Conservation (phyloP, 2,888 invertebrate genomes). For the Himalopsyche tibetana region DNA sequence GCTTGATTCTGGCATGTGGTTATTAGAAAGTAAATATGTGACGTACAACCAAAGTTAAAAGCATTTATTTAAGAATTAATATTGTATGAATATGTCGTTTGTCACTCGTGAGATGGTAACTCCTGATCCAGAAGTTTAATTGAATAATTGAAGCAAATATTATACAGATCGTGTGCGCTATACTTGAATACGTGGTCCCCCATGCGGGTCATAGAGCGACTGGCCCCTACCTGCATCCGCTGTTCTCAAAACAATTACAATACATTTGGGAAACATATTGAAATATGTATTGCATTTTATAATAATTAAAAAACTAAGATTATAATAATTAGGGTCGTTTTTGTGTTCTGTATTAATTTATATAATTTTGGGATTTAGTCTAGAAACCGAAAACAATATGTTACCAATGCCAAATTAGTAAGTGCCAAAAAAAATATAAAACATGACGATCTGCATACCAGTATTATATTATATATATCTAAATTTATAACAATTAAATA, state of each 20-base stretch:
- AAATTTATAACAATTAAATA: too few relatives aligned
- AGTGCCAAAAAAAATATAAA: too few relatives aligned
- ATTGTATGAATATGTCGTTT: background rate
- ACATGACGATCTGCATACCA: too few relatives aligned
- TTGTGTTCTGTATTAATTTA: background rate
- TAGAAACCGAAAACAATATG: background rate
- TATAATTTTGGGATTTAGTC: background rate
- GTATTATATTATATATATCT: too few relatives aligned
- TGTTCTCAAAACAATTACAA: constrained; percentile 1
- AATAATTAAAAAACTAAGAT: background rate
- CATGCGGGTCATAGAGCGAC: constrained; percentile 14
- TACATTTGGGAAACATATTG: background rate
- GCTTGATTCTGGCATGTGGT: too few relatives aligned
- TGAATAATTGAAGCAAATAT: constrained; percentile 38
- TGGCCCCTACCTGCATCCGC: constrained; percentile 42
- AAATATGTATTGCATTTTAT: background rate
- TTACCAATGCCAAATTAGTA: too few relatives aligned
- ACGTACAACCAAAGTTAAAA: background rate
- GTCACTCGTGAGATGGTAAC: background rate
- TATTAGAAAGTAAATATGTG: background rate
- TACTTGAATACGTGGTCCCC: background rate
- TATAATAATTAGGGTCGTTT: background rate
- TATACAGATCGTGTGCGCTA: constrained; percentile 25
- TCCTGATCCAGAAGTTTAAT: background rate
- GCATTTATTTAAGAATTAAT: background rate